Conservation (phyloP, 92 coral and sea anemone genomes). For the Galaxea fascicularis region DNA sequence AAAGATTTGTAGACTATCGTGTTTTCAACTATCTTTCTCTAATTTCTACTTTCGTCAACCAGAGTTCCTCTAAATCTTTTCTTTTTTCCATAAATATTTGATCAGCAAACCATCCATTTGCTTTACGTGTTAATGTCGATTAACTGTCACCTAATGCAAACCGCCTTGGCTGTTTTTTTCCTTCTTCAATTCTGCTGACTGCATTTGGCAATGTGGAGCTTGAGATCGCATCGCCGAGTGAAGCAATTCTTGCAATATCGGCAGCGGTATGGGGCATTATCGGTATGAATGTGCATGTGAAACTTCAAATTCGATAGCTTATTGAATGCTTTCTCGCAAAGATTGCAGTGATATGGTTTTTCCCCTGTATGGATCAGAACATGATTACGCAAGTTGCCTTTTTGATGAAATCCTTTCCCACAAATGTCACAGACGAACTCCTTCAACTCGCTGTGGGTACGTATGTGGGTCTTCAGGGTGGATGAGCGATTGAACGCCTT, state of each 20-base stretch:
- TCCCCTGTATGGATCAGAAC: conserved; percentile 97
- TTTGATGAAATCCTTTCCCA: conserved; percentile 98
- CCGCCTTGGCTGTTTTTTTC: conserved; percentile 35
- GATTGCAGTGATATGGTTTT: conserved; percentile 92
- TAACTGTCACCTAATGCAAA: conserved; percentile 54
- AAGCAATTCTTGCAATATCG: conserved; percentile 88
- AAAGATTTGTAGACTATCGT: not conserved
- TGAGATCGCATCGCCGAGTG: conserved; percentile 96
- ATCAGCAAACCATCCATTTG: conserved; percentile 57
- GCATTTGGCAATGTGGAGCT: conserved; percentile 79
- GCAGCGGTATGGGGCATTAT: conserved; percentile 96
- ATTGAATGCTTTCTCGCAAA: conserved; percentile 96
- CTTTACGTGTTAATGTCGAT: conserved; percentile 54
- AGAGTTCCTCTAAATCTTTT: conserved; percentile 34
- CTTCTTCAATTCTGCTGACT: conserved; percentile 27
- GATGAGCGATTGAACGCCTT: conserved; percentile 99
- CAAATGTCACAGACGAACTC: conserved; percentile 94
- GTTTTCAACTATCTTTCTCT: not conserved
- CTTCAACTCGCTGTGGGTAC: conserved; percentile 93
- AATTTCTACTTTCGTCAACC: not conserved
- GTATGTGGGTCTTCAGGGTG: conserved; percentile 96
- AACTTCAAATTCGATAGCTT: conserved; percentile 97
- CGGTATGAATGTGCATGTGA: conserved; percentile 97
- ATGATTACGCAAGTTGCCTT: conserved; percentile 99
- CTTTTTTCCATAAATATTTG: conserved; percentile 45